Conservation (phyloP, 2,797 vertebrate genomes). For the Jordanella pulchra region DNA sequence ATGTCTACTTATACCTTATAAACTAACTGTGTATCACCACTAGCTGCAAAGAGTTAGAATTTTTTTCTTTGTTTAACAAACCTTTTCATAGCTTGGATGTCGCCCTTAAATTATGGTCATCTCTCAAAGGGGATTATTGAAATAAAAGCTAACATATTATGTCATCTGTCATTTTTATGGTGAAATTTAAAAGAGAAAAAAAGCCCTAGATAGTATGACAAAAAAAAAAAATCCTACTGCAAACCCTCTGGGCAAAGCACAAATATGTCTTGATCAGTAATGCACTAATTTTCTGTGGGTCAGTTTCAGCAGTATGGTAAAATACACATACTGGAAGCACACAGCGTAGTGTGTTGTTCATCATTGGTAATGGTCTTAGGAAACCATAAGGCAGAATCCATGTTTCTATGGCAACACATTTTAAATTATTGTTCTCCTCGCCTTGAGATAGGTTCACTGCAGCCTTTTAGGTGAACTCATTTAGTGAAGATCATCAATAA, state of each 20-base stretch:
- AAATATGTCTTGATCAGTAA: neutral
- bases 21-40: no score
- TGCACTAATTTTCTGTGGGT: neutral
- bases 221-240: neutral
- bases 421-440: constrained; percentile 74
- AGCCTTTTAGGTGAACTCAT: constrained; percentile 70
- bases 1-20: no score
- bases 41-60: no score
- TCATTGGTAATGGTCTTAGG: constrained; percentile 34
- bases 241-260: neutral
- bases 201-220: no score
- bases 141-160: no score
- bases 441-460: constrained; percentile 72
- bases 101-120: no score
- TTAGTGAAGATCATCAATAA: constrained; percentile 69
- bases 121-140: no score
- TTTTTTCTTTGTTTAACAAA: no score
- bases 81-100: no score
- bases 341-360: constrained; percentile 17
- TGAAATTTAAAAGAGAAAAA: no score
- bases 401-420: constrained; percentile 76
- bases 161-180: no score
- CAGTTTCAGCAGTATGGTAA: neutral
- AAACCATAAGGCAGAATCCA: constrained; percentile 37
- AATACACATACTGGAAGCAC: constrained; percentile 4